Conservation (phyloP, 1,140 invertebrate genomes). For the Drosophila kanapiae region DNA sequence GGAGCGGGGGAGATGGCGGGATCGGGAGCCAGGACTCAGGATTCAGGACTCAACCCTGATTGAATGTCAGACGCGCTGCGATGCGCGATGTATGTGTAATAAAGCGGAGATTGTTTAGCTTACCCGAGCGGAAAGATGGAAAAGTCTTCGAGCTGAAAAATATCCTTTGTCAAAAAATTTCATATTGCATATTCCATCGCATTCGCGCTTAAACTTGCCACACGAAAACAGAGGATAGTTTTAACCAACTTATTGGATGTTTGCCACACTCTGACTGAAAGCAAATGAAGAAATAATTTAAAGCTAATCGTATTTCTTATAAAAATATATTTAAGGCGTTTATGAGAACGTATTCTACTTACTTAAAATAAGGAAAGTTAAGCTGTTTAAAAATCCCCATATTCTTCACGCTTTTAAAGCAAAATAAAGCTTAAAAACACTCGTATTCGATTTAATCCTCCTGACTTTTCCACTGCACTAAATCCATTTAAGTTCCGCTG, state of each 20-base stretch:
- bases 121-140: slow-evolving; percentile 50
- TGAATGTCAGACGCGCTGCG: slow-evolving; percentile 71
- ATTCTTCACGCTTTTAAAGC: too few relatives aligned
- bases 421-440: not conserved
- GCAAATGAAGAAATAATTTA: too few relatives aligned
- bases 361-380: too few relatives aligned
- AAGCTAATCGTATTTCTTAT: too few relatives aligned
- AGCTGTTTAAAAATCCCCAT: too few relatives aligned
- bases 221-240: not conserved
- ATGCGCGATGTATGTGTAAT: slow-evolving; percentile 75
- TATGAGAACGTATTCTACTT: too few relatives aligned
- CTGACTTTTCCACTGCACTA: not conserved
- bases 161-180: slow-evolving; percentile 42
- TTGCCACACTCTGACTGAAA: not conserved
- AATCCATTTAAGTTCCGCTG: slow-evolving; percentile 17
- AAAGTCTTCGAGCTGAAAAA: slow-evolving; percentile 40
- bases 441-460: not conserved
- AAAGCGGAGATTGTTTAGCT: slow-evolving; percentile 78
- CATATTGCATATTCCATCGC: slow-evolving; percentile 23
- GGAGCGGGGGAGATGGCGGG: slow-evolving; percentile 11
- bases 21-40: slow-evolving; percentile 27
- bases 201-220: not conserved
- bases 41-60: slow-evolving; percentile 56
- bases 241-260: not conserved
- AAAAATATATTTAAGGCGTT: too few relatives aligned